Evolutionary conservation across 2,888 invertebrate species (phyloP).

Genomic region (Epinotia bilunana): DNA sequence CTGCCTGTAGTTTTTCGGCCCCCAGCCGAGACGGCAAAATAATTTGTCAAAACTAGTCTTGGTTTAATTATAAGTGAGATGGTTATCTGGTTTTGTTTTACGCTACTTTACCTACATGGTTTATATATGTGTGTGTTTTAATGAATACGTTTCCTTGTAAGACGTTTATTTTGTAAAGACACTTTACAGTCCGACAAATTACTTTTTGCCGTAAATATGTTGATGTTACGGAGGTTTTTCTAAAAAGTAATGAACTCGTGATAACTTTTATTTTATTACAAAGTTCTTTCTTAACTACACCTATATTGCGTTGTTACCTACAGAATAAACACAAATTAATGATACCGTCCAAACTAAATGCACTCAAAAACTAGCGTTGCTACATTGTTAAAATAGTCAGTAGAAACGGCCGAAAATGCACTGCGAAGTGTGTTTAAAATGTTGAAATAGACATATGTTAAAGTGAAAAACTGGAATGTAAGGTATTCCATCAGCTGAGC

Average conservation of each 20-base stretch:
- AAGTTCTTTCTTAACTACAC: too few relatives aligned
- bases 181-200: too few relatives aligned
- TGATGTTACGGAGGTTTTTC: too few relatives aligned
- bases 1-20: constrained; percentile 60
- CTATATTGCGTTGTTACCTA: too few relatives aligned
- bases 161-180: too few relatives aligned
- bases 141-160: too few relatives aligned
- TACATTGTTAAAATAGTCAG: not conserved
- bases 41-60: constrained; percentile 48
- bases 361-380: not conserved
- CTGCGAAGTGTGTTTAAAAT: not conserved
- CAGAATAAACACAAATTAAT: too few relatives aligned
- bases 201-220: too few relatives aligned
- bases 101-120: constrained; percentile 14
- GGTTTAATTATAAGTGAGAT: constrained; percentile 34
- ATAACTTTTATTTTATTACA: too few relatives aligned
- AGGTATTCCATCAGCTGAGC: constrained; percentile 30
- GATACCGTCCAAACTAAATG: not conserved
- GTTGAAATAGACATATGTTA: constrained; percentile 11
- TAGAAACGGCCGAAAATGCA: constrained; percentile 10
- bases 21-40: constrained; percentile 49
- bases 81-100: constrained; percentile 34
- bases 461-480: constrained; percentile 27
- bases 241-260: too few relatives aligned
- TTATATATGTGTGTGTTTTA: not conserved